phyloP scores from a whole-genome alignment of 2,797 vertebrate species.

The Borostomias antarcticus region DNA sequence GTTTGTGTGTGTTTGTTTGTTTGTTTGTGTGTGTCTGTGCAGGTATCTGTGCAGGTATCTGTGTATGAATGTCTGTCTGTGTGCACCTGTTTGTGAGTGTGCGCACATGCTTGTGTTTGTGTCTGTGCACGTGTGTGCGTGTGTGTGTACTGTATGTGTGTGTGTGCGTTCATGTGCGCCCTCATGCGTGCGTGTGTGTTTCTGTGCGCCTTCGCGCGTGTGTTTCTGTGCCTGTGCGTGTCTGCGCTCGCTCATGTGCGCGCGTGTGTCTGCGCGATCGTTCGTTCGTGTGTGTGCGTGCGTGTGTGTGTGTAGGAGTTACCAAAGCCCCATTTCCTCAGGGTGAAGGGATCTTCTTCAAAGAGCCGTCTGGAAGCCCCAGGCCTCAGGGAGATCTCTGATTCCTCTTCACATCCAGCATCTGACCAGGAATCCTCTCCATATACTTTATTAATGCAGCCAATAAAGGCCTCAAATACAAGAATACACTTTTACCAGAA shows the following conservation, averaged over 20 bases:
- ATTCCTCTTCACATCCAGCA: constrained; percentile 75
- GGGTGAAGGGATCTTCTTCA: constrained; percentile 80
- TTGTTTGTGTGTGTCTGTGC: constrained; percentile 10
- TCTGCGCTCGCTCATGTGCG: constrained; percentile 29
- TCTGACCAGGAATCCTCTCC: constrained; percentile 68
- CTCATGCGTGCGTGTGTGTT: no score
- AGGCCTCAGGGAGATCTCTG: constrained; percentile 66
- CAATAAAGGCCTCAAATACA: constrained; percentile 57
- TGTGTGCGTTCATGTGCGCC: not conserved
- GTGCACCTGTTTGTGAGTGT: constrained; percentile 7
- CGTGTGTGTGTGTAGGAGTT: constrained; percentile 65
- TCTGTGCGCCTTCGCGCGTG: not conserved
- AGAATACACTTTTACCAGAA: constrained; percentile 56
- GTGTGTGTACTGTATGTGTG: not conserved
- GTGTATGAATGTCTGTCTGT: constrained; percentile 14
- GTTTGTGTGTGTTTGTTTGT: not conserved
- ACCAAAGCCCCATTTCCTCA: constrained; percentile 71
- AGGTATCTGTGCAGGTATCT: constrained; percentile 7
- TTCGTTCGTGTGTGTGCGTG: constrained; percentile 38
- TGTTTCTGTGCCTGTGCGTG: constrained; percentile 22
- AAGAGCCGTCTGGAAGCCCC: constrained; percentile 75
- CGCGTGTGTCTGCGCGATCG: constrained; percentile 52
- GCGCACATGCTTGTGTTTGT: not conserved
- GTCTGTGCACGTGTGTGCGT: not conserved
- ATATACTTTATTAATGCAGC: constrained; percentile 60